Conservation (phyloP, 2,888 invertebrate species). For the Tenodera sinensis region DNA sequence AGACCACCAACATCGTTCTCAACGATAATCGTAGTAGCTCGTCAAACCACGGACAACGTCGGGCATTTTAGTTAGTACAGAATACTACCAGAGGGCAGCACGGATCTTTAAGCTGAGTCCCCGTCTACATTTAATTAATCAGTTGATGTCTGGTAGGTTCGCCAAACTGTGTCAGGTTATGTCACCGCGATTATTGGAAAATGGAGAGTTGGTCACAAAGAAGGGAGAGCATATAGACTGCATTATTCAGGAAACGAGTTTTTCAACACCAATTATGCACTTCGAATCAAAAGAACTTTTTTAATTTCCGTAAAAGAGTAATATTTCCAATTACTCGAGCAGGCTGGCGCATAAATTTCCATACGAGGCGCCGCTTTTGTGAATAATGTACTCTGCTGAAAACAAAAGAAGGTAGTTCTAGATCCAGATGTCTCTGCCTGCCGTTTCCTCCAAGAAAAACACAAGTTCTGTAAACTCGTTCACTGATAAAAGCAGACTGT, state of each 20-base stretch:
- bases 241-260: neutral
- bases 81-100: no score
- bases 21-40: no score
- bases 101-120: no score
- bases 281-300: slow-evolving; percentile 22
- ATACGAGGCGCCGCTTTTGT: neutral
- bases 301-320: slow-evolving; percentile 25
- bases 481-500: no score
- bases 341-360: slow-evolving; percentile 20
- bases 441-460: no score
- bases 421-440: neutral
- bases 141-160: no score
- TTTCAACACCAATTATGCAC: slow-evolving; percentile 18
- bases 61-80: no score
- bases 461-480: no score
- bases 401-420: neutral
- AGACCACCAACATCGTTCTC: no score
- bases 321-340: slow-evolving; percentile 24
- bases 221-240: neutral
- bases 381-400: neutral
- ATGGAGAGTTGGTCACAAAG: neutral
- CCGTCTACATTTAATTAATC: no score
- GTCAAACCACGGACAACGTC: no score
- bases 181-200: neutral
- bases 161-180: no score